phyloP scores from a whole-genome alignment of 2,888 invertebrate genomes.

The Drosophila rellima region DNA sequence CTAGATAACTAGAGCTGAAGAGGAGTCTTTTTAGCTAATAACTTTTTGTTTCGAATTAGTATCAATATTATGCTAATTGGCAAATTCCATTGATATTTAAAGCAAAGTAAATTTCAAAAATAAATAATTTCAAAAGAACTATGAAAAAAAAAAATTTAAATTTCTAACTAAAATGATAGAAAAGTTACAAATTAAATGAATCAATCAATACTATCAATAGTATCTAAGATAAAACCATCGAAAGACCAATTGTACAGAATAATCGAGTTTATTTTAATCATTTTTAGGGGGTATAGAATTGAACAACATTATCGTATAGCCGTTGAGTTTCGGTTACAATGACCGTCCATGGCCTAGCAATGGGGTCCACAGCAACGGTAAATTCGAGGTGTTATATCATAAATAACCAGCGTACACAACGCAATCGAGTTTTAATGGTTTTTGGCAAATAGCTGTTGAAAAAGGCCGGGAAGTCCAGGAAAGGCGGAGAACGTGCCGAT shows the following conservation, averaged over 20 bases:
- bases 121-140: too few species aligned
- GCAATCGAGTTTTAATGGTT: conserved; percentile 59
- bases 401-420: conserved; percentile 57
- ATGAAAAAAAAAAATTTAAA: too few species aligned
- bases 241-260: not conserved
- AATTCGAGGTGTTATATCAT: conserved; percentile 64
- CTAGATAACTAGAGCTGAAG: not conserved
- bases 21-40: not conserved
- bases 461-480: conserved; percentile 76
- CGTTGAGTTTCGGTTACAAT: conserved; percentile 49
- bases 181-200: not conserved
- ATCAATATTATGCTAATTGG: too few species aligned
- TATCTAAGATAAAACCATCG: not conserved
- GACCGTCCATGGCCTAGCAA: conserved; percentile 73
- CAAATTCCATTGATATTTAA: too few species aligned
- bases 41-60: too few species aligned
- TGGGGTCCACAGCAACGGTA: conserved; percentile 8
- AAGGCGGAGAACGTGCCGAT: conserved; percentile 73
- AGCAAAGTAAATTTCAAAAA: too few species aligned
- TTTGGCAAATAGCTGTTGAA: conserved; percentile 73
- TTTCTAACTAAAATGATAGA: too few species aligned
- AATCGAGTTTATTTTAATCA: not conserved
- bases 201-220: not conserved
- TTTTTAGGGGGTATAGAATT: conserved; percentile 4
- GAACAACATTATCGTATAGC: not conserved